Evolutionary conservation across 2,888 invertebrate species (phyloP), one percentile per base, ranked within the genome.

Genomic region (Cantharis flavilabris): DNA sequence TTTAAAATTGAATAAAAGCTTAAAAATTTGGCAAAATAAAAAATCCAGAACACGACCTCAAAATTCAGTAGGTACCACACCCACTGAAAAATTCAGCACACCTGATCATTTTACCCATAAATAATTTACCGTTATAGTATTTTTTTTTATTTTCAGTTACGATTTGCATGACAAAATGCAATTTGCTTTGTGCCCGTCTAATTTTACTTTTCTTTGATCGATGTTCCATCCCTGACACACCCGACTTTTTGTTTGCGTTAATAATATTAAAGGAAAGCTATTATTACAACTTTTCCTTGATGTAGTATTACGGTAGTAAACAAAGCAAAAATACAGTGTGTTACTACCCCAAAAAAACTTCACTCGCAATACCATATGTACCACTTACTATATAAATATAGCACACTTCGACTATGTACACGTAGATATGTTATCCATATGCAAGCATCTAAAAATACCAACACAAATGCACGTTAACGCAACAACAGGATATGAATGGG

Each of bases 381-480:
- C 49, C 49, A 49, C 49, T 49, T 49, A 28, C 9, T n/a, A 5
- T 49, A 49, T 49, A 49, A 49, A 49, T 49, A 49, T n/a, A 33
- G 3, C 33, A 33, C 49, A 33, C n/a, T 33, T 49, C 49, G 49
- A 49, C 49, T n/a, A n/a, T 49, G 49, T n/a, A 49, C 49, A 49
- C 49, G 49, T 49, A 49, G 49, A n/a, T 49, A 49, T 49, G 49
- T n/a, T 67, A 20, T 26, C 76, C 76, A 76, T 76, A 69, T 76
- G 76, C 76, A 76, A 72, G 76, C n/a, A 18, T 33, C 62, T 76
- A 76, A 73, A 76, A 76, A 76, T 76, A 76, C 33, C 63, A 65
- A 64, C 5, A 76, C 76, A 82, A 82, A 81, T 81, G 82, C 82
- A 82, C 80, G 82, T 80, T 82, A 81, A 77, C 78, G 81, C 78